Conservation (phyloP, 2,113 vertebrate genomes). For the Eira barbara region DNA sequence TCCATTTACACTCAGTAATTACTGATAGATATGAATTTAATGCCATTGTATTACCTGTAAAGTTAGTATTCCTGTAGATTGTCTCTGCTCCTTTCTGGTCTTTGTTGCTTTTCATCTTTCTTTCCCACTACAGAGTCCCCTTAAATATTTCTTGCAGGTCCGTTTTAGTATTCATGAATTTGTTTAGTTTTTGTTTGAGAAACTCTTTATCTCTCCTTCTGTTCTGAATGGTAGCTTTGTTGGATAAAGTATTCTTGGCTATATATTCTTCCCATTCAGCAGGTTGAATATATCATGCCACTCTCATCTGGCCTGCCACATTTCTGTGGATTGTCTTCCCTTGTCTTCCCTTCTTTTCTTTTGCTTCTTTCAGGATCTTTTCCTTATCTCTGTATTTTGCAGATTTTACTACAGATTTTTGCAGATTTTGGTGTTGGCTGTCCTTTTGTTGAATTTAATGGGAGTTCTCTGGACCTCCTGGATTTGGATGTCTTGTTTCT, state of each 20-base stretch:
- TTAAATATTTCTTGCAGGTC: background rate
- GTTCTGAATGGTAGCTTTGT: background rate
- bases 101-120: background rate
- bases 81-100: background rate
- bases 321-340: background rate
- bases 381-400: background rate
- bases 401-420: background rate
- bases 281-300: background rate
- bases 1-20: background rate
- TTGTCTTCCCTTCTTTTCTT: background rate
- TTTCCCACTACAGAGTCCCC: background rate
- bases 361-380: background rate
- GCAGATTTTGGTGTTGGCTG: background rate
- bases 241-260: background rate
- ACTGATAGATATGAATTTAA: background rate
- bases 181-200: background rate
- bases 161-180: background rate
- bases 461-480: background rate
- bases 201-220: background rate
- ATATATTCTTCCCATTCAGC: background rate
- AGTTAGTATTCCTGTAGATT: background rate
- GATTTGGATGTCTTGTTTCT: background rate
- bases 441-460: background rate
- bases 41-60: background rate
- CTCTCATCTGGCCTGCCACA: background rate